Conservation (phyloP, 2,888 invertebrate genomes). For the Ichneumon xanthorius region DNA sequence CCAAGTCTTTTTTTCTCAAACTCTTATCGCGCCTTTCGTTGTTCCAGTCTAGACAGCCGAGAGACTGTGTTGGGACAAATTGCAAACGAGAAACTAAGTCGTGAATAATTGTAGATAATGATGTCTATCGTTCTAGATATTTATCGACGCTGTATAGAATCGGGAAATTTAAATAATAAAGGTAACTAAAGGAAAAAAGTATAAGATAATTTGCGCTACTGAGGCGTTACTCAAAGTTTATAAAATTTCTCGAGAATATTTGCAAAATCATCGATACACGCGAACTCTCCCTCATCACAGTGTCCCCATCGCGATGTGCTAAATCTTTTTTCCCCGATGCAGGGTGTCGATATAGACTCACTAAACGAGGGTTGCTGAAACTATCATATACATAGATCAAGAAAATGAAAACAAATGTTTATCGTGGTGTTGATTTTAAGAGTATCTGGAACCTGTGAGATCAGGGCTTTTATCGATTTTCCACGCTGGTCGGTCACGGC, state of each 20-base stretch:
- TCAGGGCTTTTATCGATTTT: constrained; percentile 69
- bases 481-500: constrained; percentile 66
- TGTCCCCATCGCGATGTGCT: constrained; percentile 29
- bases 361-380: constrained; percentile 13
- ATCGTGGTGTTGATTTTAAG: constrained; percentile 59
- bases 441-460: constrained; percentile 67
- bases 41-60: constrained; percentile 13
- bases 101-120: constrained; percentile 35
- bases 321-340: constrained; percentile 1
- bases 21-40: constrained; percentile 4
- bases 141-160: constrained; percentile 38
- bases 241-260: constrained; percentile 10
- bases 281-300: constrained; percentile 10
- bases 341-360: constrained; percentile 7
- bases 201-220: constrained; percentile 35
- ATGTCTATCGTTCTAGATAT: constrained; percentile 45
- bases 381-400: constrained; percentile 31
- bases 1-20: constrained; percentile 12
- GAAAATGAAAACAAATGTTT: constrained; percentile 29
- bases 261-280: constrained; percentile 22
- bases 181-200: not conserved
- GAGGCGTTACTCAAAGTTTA: not conserved
- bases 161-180: not conserved
- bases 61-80: not conserved
- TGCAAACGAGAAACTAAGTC: constrained; percentile 24